Evolutionary conservation across 2,888 invertebrate species (phyloP).

Genomic region (Ophion costatus): DNA sequence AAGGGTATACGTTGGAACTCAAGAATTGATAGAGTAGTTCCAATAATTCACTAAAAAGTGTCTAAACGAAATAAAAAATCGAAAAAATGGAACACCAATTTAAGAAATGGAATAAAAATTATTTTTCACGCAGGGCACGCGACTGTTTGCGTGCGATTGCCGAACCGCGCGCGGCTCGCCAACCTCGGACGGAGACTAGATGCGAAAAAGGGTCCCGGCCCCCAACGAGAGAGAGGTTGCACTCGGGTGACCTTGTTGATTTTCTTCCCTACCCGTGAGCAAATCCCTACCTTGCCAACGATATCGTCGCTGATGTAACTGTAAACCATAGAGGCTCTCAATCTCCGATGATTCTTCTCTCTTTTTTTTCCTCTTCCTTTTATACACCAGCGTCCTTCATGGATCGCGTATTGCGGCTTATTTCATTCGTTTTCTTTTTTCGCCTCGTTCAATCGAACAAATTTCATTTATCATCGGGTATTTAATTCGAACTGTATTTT

Average conservation of each 20-base stretch:
- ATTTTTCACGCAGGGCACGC: slow-evolving; percentile 12
- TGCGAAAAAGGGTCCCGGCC: slow-evolving; percentile 68
- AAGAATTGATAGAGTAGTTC: neutral
- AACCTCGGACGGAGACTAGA: slow-evolving; percentile 67
- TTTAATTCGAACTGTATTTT: neutral
- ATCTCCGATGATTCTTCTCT: slow-evolving; percentile 55
- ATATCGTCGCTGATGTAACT: slow-evolving; percentile 79
- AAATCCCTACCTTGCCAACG: slow-evolving; percentile 81
- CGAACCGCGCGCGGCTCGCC: slow-evolving; percentile 50
- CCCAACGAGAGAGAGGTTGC: slow-evolving; percentile 71
- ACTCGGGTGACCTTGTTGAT: slow-evolving; percentile 82
- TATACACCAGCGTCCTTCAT: neutral
- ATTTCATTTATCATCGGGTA: neutral
- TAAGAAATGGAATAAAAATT: neutral
- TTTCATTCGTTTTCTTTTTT: neutral
- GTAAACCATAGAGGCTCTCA: slow-evolving; percentile 81
- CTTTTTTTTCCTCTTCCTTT: neutral
- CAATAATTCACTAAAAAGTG: neutral
- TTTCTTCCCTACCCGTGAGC: slow-evolving; percentile 73
- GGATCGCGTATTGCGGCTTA: neutral
- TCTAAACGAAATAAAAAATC: neutral
- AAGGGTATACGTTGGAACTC: no score
- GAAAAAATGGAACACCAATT: neutral
- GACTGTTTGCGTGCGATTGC: slow-evolving; percentile 34
- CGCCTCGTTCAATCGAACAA: neutral